Base-by-base conservation (phyloP, 2,888 invertebrate species). In the Diadromus collaris region DNA sequence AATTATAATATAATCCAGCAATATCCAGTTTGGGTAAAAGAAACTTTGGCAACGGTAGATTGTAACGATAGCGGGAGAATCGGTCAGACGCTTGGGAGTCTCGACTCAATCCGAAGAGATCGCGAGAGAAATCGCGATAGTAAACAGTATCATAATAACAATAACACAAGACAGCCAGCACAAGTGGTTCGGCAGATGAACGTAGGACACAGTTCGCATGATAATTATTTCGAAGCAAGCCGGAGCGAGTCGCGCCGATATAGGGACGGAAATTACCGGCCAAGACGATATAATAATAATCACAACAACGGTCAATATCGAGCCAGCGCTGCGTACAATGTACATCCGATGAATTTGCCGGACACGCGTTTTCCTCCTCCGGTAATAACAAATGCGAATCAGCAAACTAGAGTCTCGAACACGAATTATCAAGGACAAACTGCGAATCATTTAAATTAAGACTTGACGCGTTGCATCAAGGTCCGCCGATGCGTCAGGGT, bases 321-420 rank as follows among this genome's bases (percentile, higher is more conserved):
- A 51, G 21, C 7, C 21, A n/a, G 2, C 3, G 21, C n/a, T 51
- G 4, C 51, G 21, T 2, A 21, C 9, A 21, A 19, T 3, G 21
- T 7, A 7, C n/a, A 9, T 2, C n/a, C n/a, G 9, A n/a, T 7
- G 2, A 6, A 16, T 44, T 70, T 76, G 48, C 70, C 65, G 19
- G 69, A 76, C 19, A 51, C 46, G 2, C 61, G 44, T 19, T 61
- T 64, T 44, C 76, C 76, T 46, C 76, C 76, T 7, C 21, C 51
- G 21, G 9, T 34, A 9, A 34, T 34, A 5, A 6, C 34, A 9
- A 6, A 34, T 9, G 6, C 34, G 34, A 34, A 5, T 6, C 5
- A 34, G 5, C 34, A 34, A 34, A 34, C 34, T 5, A 34, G 6
- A 9, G 6, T 6, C 6, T 61, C 67, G n/a, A 67, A 44, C 4